A percentile compares a stretch with the other conserved stretches of the same genome.
phyloP scores from a whole-genome alignment of 2,888 invertebrate species.

The Leptura quadrifasciata region DNA sequence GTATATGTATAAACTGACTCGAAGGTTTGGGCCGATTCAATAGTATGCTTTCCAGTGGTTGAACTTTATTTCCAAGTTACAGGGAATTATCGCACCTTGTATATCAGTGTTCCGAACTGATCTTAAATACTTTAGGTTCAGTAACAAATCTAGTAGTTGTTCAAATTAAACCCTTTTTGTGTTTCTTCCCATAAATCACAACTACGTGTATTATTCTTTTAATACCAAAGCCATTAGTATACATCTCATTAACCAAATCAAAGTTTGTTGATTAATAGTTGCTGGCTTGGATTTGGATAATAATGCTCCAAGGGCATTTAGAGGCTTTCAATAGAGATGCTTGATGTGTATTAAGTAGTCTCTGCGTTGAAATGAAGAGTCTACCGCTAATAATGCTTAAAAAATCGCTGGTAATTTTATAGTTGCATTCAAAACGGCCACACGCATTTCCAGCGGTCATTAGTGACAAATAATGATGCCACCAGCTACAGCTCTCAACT shows the following conservation, averaged over 20 bases:
- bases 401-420: conserved; percentile 38
- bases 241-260: conserved; percentile 42
- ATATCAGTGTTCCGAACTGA: no score
- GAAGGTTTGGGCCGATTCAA: no score
- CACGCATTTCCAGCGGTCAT: conserved; percentile 41
- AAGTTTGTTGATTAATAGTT: conserved; percentile 36
- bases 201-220: conserved; percentile 5
- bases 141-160: no score
- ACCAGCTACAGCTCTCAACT: conserved; percentile 8
- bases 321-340: conserved; percentile 35
- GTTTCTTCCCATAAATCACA: conserved; percentile 39
- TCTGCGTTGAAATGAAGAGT: conserved; percentile 34
- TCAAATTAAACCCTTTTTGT: conserved; percentile 8
- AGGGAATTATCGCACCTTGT: no score
- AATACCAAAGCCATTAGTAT: conserved; percentile 19
- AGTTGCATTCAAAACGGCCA: conserved; percentile 43
- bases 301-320: conserved; percentile 34
- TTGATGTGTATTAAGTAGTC: conserved; percentile 44
- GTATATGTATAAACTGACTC: no score
- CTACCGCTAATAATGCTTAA: conserved; percentile 31
- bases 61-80: no score
- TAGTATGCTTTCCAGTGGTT: no score
- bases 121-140: no score
- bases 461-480: conserved; percentile 36
- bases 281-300: conserved; percentile 37